Conservation (phyloP, 2,113 vertebrate species). For the Diphyllodes magnificus region DNA sequence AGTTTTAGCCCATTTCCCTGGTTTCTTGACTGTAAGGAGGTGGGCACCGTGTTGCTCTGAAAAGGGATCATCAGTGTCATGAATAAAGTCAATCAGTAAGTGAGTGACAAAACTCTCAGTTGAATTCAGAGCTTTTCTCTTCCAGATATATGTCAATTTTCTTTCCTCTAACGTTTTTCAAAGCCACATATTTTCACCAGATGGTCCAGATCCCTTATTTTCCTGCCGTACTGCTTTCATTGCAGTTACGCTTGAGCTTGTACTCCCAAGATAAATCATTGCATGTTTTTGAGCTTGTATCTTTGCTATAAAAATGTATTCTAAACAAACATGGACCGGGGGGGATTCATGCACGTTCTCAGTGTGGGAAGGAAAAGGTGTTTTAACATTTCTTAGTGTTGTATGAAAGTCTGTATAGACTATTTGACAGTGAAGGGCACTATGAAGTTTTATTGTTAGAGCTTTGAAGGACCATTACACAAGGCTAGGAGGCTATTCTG, state of each 20-base stretch:
- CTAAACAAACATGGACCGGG: not conserved
- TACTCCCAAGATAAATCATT: conserved; percentile 14
- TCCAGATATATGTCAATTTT: not conserved
- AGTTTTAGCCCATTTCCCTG: not conserved
- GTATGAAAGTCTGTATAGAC: not conserved
- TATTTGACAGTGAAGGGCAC: not conserved
- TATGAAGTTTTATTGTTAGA: not conserved
- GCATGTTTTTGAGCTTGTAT: not conserved
- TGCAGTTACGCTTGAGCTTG: not conserved
- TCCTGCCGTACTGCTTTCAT: not conserved
- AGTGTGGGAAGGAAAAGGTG: not conserved
- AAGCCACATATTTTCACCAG: conserved; percentile 26
- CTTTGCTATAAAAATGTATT: not conserved
- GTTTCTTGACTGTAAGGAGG: not conserved
- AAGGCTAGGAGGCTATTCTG: not conserved
- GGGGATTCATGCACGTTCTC: not conserved
- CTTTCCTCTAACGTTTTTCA: not conserved
- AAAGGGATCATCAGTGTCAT: not conserved
- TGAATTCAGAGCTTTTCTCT: not conserved
- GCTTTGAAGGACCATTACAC: not conserved
- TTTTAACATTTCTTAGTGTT: not conserved
- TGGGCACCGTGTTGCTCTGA: not conserved
- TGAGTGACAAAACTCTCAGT: not conserved
- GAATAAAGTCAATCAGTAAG: not conserved
- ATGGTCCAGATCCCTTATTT: conserved; percentile 4